Evolutionary conservation across 2,113 vertebrate species (phyloP).

Genomic region (Crotalus helleri): DNA sequence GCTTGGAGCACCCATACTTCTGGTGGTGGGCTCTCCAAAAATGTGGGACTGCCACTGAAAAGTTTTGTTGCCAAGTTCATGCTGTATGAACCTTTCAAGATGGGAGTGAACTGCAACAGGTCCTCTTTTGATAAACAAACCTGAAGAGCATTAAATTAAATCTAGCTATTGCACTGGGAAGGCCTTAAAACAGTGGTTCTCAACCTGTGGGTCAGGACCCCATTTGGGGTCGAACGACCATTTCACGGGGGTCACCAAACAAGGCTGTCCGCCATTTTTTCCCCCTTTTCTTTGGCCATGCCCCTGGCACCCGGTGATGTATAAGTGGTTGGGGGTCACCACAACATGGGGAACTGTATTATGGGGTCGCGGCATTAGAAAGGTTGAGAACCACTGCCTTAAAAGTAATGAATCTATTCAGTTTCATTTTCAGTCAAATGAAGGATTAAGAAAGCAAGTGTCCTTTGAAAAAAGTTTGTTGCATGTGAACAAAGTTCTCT

Average conservation of each 20-base stretch:
- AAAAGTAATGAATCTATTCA: neutral
- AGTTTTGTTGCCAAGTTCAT: neutral
- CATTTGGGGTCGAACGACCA: too few relatives aligned
- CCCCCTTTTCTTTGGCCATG: too few relatives aligned
- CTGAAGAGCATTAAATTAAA: neutral
- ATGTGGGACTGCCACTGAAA: neutral
- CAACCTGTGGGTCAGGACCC: too few relatives aligned
- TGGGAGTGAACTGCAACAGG: neutral
- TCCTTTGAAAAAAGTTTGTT: neutral
- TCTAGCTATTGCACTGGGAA: neutral
- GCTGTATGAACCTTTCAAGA: neutral
- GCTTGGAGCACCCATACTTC: neutral
- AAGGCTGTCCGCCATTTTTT: too few relatives aligned
- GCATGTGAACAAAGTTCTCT: neutral
- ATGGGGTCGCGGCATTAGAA: too few relatives aligned
- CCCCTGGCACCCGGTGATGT: too few relatives aligned
- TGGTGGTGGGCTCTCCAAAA: neutral
- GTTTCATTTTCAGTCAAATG: neutral
- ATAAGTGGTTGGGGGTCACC: too few relatives aligned
- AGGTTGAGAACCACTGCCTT: neutral
- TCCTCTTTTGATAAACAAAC: neutral
- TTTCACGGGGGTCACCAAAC: too few relatives aligned
- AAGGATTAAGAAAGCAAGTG: neutral
- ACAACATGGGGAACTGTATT: too few relatives aligned
- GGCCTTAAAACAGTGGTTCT: neutral